Percentiles rank a stretch among this genome's conserved stretches.
Conservation (phyloP, 2,113 vertebrate species). For the Dromiciops gliroides region DNA sequence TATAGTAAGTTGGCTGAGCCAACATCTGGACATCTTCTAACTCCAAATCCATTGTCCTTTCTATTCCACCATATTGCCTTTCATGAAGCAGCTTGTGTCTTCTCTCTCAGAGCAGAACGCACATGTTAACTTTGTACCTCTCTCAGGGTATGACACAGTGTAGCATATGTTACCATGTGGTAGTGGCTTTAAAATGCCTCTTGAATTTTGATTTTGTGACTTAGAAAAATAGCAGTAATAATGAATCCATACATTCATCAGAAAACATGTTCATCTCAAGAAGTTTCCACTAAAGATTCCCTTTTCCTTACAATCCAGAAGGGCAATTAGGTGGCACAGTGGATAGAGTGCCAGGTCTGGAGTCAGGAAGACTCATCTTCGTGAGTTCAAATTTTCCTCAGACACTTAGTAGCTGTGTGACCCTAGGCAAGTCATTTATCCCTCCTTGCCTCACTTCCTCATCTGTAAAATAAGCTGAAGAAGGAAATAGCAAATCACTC, state of each 20-base stretch:
- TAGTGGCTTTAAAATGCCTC: background rate
- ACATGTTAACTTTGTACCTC: background rate
- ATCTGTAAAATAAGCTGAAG: too few species aligned
- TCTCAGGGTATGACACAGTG: background rate
- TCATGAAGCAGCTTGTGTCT: background rate
- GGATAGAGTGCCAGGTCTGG: too few species aligned
- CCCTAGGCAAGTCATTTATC: too few species aligned
- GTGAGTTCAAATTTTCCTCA: too few species aligned
- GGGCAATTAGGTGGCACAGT: too few species aligned
- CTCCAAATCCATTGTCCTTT: background rate
- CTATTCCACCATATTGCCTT: background rate
- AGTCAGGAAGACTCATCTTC: too few species aligned
- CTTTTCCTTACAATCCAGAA: background rate
- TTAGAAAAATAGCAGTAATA: background rate
- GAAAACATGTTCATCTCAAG: background rate
- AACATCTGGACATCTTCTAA: background rate
- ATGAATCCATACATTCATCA: background rate
- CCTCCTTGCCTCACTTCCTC: too few species aligned
- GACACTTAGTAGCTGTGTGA: too few species aligned
- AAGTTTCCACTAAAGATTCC: background rate
- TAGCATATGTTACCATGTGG: background rate
- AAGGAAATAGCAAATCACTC: too few species aligned
- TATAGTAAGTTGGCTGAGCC: background rate
- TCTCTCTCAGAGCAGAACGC: background rate
- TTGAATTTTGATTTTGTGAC: background rate